Conservation (phyloP, 2,888 invertebrate genomes). For the Piscicola geometra region DNA sequence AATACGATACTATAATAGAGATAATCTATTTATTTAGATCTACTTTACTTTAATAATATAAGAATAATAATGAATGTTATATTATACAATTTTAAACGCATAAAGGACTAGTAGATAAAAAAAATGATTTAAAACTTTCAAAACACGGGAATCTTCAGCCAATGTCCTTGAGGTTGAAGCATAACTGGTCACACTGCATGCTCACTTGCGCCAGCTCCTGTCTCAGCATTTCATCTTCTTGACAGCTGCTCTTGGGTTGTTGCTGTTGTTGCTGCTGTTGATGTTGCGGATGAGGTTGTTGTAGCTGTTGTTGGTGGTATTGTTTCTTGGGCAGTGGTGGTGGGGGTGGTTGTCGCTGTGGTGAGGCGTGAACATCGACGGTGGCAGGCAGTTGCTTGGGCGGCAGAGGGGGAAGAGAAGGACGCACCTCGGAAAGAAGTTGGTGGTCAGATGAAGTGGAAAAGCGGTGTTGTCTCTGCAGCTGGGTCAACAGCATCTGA, state of each 20-base stretch:
- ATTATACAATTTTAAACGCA: too few species aligned
- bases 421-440: neutral
- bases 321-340: neutral
- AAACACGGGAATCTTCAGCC: neutral
- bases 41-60: too few species aligned
- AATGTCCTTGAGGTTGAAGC: slow-evolving; percentile 32
- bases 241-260: neutral
- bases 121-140: neutral
- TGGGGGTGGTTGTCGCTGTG: neutral
- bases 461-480: neutral
- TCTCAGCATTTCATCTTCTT: slow-evolving; percentile 22
- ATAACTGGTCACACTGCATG: slow-evolving; percentile 35
- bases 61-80: too few species aligned
- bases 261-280: neutral
- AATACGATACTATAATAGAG: too few species aligned
- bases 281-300: slow-evolving; percentile 18
- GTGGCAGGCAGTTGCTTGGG: neutral
- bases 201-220: slow-evolving; percentile 33
- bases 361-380: neutral
- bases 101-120: neutral
- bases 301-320: neutral
- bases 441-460: neutral
- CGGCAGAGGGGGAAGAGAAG: neutral
- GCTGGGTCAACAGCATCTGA: neutral
- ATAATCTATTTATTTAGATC: too few species aligned